These are phyloP conservation scores for Tautogolabrus adspersus DNA, from an alignment of 2,113 vertebrate species.

Conservation along the genomic window DNA sequence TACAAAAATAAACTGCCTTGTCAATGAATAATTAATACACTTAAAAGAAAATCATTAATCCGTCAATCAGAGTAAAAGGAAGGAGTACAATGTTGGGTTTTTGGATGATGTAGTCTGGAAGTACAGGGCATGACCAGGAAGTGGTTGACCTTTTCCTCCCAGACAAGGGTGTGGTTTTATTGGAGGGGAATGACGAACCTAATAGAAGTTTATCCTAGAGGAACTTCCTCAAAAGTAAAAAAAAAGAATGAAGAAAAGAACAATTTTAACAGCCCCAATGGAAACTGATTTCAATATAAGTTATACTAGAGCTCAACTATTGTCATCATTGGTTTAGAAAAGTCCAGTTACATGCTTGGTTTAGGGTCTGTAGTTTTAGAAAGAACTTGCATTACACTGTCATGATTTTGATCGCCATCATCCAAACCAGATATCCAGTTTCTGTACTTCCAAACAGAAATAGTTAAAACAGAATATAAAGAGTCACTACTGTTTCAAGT, in stretches of 20 bases:
- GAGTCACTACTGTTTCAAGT: too few relatives aligned
- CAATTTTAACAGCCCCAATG: not conserved
- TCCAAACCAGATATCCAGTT: too few relatives aligned
- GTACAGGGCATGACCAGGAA: not conserved
- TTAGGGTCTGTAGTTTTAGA: too few relatives aligned
- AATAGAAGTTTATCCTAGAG: conserved; percentile 18
- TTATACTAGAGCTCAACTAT: too few relatives aligned
- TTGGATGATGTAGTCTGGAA: conserved; percentile 5
- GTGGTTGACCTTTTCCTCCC: conserved; percentile 9
- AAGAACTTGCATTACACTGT: too few relatives aligned
- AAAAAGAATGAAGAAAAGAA: conserved; percentile 8
- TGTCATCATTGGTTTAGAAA: too few relatives aligned
- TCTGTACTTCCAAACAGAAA: too few relatives aligned
- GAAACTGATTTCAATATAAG: not conserved
- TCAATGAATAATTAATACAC: not conserved
- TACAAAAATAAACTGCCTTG: conserved; percentile 1
- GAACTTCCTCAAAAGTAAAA: conserved; percentile 24
- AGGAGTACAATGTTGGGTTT: conserved; percentile 1
- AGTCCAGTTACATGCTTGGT: too few relatives aligned
- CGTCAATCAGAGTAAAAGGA: not conserved
- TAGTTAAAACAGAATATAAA: too few relatives aligned
- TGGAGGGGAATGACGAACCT: conserved; percentile 29
- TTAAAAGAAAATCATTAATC: not conserved
- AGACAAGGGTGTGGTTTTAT: conserved; percentile 52
- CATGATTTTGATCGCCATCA: too few relatives aligned